A percentile compares a stretch with the other conserved stretches of the same genome.
Evolutionary conservation across 2,888 invertebrate species (phyloP).

Genomic region (Bimastos eiseni): DNA sequence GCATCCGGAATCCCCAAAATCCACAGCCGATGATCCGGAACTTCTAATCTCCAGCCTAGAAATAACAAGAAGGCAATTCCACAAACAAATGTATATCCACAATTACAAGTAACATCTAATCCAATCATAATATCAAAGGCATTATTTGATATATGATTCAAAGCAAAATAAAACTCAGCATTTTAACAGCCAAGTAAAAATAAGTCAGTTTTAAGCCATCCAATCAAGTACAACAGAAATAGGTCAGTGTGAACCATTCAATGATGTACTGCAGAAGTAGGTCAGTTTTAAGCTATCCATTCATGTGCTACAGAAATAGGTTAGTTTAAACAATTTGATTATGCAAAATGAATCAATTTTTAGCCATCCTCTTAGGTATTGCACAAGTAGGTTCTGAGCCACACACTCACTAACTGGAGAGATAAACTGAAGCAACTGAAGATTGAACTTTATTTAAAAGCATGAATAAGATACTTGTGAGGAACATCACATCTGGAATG

Average conservation of each 20-base stretch:
- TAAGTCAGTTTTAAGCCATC: not conserved
- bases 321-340: too few relatives aligned
- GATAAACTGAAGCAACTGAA: too few relatives aligned
- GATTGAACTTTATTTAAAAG: too few relatives aligned
- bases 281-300: too few relatives aligned
- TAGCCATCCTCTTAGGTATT: too few relatives aligned
- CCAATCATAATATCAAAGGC: not conserved
- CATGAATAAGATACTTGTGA: not conserved
- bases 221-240: not conserved
- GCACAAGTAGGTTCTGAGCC: too few relatives aligned
- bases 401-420: too few relatives aligned
- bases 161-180: not conserved
- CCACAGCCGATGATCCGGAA: not conserved
- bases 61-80: not conserved
- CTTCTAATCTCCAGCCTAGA: not conserved
- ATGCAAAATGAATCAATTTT: too few relatives aligned
- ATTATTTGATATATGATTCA: not conserved
- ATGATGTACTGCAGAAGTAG: too few relatives aligned
- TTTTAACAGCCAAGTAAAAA: not conserved
- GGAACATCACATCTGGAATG: not conserved
- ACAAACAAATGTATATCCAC: not conserved
- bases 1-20: constrained; percentile 32
- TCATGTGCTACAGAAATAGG: too few relatives aligned
- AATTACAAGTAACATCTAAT: not conserved
- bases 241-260: too few relatives aligned